These are phyloP conservation scores for Melanostigma gelatinosum DNA, from an alignment of 2,113 vertebrate genomes.

Conservation along the genomic window DNA sequence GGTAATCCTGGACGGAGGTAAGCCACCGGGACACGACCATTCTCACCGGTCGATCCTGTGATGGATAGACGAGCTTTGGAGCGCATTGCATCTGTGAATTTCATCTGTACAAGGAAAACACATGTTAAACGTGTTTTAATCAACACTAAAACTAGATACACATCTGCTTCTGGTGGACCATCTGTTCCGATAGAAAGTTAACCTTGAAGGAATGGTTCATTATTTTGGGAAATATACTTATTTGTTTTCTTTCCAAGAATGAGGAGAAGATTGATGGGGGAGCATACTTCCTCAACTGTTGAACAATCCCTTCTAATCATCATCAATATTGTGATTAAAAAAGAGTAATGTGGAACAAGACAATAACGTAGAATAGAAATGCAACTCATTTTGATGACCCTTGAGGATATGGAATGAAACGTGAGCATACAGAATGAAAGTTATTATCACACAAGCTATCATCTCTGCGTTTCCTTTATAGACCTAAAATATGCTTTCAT, in stretches of 20 bases:
- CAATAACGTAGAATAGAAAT: neutral
- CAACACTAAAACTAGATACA: neutral
- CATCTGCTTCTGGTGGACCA: neutral
- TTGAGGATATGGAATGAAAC: neutral
- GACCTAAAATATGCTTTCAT: neutral
- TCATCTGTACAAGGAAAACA: slow-evolving; percentile 87
- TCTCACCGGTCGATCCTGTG: slow-evolving; percentile 96
- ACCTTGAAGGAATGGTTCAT: neutral
- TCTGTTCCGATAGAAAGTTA: neutral
- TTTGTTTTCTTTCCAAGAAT: neutral
- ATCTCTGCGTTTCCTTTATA: neutral
- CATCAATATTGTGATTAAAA: neutral
- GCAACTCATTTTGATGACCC: neutral
- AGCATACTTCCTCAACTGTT: neutral
- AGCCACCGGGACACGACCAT: slow-evolving; percentile 93
- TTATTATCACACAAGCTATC: neutral
- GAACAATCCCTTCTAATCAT: neutral
- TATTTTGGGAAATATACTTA: neutral
- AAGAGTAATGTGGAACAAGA: neutral
- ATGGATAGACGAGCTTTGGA: slow-evolving; percentile 97
- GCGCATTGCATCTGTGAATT: slow-evolving; percentile 94
- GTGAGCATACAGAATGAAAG: neutral
- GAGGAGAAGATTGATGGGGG: neutral
- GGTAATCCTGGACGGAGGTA: slow-evolving; percentile 99
- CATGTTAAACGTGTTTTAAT: neutral